Base-by-base conservation (phyloP, 2,797 vertebrate genomes). In the Tinamus major region DNA sequence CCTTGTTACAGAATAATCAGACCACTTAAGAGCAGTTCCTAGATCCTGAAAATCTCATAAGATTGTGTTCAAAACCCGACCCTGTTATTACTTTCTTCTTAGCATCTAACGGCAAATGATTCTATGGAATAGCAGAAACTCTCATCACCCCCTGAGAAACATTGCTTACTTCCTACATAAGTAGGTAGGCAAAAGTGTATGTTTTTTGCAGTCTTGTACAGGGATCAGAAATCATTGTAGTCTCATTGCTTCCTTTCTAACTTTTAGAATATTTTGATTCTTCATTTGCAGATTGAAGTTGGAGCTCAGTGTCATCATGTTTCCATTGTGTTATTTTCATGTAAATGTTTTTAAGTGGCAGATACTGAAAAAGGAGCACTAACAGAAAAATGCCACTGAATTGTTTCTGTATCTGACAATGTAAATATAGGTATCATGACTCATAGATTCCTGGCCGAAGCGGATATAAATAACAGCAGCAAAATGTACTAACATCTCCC, bases 241-340 rank as follows among this genome's bases (percentile, higher is more conserved):
- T 63, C 0, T 3, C 59, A 13, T 76, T 37, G 26, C 44, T 85
- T 89, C 35, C 44, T 41, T 85, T 2, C 55, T 64, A 72, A 89
- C 17, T 74, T 90, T 93, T 82, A 92, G 70, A 90, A 88, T 90
- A 56, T 82, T 96, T 64, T 49, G n/a, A 35, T 62, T 84, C 91
- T 63, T 85, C 6, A 41, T 79, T 81, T 81, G 58, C 31, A 35
- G 12, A 64, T 41, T 70, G 61, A 94, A 92, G 82, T 79, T 74
- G 35, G 9, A 87, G 44, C 37, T 68, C 79, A 55, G 31, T 49
- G 72, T 94, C 41, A 87, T 85, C 44, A 37, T 29, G 31, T 63
- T 92, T 69, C 59, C 61, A 59, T 67, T 78, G 78, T 67, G 46
- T 89, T 91, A 37, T 83, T 92, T 89, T 87, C 77, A 58, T 67